These are phyloP conservation scores for Onthophagus taurus DNA, from an alignment of 1,140 invertebrate genomes.

Conservation along the genomic window DNA sequence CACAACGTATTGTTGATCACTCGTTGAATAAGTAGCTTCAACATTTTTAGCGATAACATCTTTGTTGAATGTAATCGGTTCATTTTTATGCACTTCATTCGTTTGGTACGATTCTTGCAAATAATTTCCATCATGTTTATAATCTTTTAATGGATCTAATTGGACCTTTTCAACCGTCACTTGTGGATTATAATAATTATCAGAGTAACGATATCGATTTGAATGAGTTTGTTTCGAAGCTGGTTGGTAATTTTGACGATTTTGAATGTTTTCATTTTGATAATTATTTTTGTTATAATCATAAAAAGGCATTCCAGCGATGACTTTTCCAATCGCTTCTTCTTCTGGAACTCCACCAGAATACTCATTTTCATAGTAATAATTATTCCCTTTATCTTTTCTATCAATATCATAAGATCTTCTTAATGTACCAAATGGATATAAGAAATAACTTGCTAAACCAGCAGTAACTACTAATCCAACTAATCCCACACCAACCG, in stretches of 20 bases:
- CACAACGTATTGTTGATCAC: constrained; percentile 43
- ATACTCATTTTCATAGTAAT: constrained; percentile 55
- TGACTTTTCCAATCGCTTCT: constrained; percentile 61
- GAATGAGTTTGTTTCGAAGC: background rate
- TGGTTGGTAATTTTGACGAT: background rate
- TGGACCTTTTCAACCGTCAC: constrained; percentile 23
- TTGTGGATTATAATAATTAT: constrained; percentile 11
- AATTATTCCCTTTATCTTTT: constrained; percentile 50
- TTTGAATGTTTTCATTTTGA: constrained; percentile 6
- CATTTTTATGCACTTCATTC: constrained; percentile 14
- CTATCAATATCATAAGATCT: constrained; percentile 54
- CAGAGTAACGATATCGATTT: constrained; percentile 3
- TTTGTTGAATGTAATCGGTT: background rate
- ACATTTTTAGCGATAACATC: constrained; percentile 11
- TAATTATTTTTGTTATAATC: background rate
- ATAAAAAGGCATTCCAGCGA: constrained; percentile 59
- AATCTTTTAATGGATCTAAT: background rate
- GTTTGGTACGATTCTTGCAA: constrained; percentile 4
- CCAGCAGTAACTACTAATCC: constrained; percentile 61
- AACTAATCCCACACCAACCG: constrained; percentile 63
- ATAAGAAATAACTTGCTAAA: constrained; percentile 63
- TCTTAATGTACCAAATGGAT: constrained; percentile 58
- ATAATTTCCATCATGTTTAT: constrained; percentile 11
- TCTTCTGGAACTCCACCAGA: constrained; percentile 58
- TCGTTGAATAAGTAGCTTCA: constrained; percentile 14